These are phyloP conservation scores for Brachyrhaphis roseni DNA, from an alignment of 2,797 vertebrate species.

Conservation along the genomic window DNA sequence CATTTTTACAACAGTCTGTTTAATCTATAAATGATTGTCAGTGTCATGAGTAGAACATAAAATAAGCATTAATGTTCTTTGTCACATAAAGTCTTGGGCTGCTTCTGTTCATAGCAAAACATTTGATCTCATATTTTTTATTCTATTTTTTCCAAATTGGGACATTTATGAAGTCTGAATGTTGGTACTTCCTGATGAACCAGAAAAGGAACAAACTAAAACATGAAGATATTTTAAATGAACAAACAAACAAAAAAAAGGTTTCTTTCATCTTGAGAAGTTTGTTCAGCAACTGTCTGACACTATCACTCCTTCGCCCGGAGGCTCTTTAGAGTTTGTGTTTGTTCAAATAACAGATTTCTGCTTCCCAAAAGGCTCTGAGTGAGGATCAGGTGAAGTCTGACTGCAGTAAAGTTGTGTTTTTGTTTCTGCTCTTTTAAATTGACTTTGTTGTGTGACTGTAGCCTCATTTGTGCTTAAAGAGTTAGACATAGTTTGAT, in stretches of 20 bases:
- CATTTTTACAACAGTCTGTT: slow-evolving; percentile 11
- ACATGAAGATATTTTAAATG: neutral
- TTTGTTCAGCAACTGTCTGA: neutral
- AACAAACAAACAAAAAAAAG: neutral
- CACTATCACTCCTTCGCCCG: neutral
- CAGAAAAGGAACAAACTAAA: neutral
- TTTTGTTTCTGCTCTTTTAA: neutral
- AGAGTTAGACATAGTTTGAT: neutral
- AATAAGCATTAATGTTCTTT: neutral
- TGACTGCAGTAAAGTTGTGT: neutral
- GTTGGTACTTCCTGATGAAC: neutral
- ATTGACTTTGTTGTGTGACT: neutral
- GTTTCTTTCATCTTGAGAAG: neutral
- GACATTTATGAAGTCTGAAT: neutral
- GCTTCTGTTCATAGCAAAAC: neutral
- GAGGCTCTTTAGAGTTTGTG: neutral
- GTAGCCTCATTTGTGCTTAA: neutral
- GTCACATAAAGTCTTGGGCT: neutral
- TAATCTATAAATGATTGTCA: slow-evolving; percentile 19
- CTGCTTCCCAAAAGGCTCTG: neutral
- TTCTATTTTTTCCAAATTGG: neutral
- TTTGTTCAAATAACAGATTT: neutral
- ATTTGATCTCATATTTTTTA: neutral
- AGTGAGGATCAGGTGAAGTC: neutral
- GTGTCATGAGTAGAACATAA: neutral